Evolutionary conservation across 2,797 vertebrate species (phyloP).

Genomic region (Triplophysa yarkandensis): DNA sequence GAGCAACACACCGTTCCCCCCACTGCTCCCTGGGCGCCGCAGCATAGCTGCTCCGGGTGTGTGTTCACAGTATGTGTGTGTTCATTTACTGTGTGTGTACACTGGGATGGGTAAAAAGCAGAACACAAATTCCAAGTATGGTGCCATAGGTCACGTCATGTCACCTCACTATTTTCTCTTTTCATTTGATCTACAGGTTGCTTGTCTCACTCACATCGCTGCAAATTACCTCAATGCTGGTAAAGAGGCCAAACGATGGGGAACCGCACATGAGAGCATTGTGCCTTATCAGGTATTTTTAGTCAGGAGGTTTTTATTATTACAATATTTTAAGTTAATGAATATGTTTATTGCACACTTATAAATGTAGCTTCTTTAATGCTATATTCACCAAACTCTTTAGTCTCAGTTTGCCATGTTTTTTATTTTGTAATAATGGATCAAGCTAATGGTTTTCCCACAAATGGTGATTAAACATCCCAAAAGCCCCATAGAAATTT

Average conservation of each 20-base stretch:
- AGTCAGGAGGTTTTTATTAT: not conserved
- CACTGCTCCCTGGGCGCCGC: too few species aligned
- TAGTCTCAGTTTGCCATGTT: not conserved
- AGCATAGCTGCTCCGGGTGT: too few species aligned
- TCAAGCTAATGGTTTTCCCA: not conserved
- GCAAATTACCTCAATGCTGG: slow-evolving; percentile 89
- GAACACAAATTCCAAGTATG: too few species aligned
- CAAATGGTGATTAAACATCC: not conserved
- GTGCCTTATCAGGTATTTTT: slow-evolving; percentile 91
- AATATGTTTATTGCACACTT: too few species aligned
- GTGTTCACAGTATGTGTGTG: too few species aligned
- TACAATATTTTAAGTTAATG: not conserved
- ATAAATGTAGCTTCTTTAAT: too few species aligned
- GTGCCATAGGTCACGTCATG: too few species aligned
- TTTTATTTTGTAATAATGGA: not conserved
- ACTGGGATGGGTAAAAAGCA: too few species aligned
- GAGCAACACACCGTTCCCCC: too few species aligned
- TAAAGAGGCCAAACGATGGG: slow-evolving; percentile 87
- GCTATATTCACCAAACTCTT: not conserved
- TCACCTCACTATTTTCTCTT: too few species aligned
- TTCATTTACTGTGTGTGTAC: too few species aligned
- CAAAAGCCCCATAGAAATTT: not conserved
- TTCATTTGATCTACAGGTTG: slow-evolving; percentile 77
- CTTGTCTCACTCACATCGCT: slow-evolving; percentile 90
- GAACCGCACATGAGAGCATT: slow-evolving; percentile 92